Evolutionary conservation across 2,113 vertebrate genomes (phyloP), one percentile per base, ranked within the genome.

Genomic region (Callorhinus ursinus): DNA sequence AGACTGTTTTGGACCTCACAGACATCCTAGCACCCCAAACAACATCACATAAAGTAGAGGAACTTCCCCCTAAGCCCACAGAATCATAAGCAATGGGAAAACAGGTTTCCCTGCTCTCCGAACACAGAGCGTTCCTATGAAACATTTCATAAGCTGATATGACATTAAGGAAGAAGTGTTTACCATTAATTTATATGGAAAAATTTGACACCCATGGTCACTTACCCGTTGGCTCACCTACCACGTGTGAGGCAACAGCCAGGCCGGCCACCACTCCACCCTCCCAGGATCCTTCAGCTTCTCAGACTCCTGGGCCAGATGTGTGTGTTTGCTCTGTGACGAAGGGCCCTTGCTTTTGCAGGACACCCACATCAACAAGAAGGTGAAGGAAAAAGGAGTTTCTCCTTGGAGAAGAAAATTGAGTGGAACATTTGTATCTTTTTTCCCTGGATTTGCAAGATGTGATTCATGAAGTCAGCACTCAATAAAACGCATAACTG

Each of bases 321-420:
- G 6, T 69, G 51, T 69, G 19, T 83, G 4, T 76, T 76, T 82
- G 39, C 11, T 28, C 42, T 3, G 6, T 76, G 63, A 71, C 1
- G 5, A 59, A 76, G 49, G 26, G 22, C 13, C 21, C 84, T 82
- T 33, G 39, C 12, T 77, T 93, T 51, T 83, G 4, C 0, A n/a
- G 31, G 31, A 80, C 9, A 21, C 51, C 15, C 2, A 71, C 1
- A 15, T 1, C 28, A 74, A 18, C 18, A 55, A 95, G 92, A 97
- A 79, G 74, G 87, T 97, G 91, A 97, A 98, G 81, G 84, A 96
- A 98, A 93, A 93, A 98, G 79, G 79, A 95, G 46, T 95, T 95
- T 98, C 97, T 98, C 97, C 59, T 96, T 94, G 79, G 74, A 98
- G 76, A 98, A 88, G 95, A 96, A 97, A 98, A 97, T 93, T 97